A percentile compares a stretch with the other conserved stretches of the same genome.
Evolutionary conservation across 64 coral and sea anemone genomes (phyloP).

Genomic region (Montipora sp.): DNA sequence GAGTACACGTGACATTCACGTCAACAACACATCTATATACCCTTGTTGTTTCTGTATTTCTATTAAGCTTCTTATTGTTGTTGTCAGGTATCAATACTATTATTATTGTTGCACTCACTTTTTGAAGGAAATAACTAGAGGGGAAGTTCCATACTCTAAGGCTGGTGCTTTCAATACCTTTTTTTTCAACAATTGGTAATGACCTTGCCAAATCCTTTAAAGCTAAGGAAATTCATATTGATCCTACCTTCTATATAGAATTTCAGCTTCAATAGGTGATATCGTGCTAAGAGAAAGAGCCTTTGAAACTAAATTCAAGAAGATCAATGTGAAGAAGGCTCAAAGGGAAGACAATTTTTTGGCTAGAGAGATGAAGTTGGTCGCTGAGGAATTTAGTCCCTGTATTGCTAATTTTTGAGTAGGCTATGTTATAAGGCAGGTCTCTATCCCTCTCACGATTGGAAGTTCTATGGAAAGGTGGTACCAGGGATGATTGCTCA

Average conservation of each 20-base stretch:
- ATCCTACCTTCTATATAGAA: too few species aligned
- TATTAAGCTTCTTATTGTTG: too few species aligned
- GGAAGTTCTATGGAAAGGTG: constrained; percentile 29
- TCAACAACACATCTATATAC: too few species aligned
- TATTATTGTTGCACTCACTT: too few species aligned
- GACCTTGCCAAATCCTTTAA: neutral
- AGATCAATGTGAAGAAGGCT: neutral
- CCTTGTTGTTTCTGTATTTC: too few species aligned
- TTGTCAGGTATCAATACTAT: too few species aligned
- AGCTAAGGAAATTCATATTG: neutral
- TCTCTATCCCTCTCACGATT: constrained; percentile 5
- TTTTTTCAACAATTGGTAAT: too few species aligned
- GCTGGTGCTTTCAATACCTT: too few species aligned
- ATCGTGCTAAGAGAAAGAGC: neutral
- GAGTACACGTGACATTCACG: too few species aligned
- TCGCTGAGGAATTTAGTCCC: neutral
- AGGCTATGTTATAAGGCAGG: constrained; percentile 2
- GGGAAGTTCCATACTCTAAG: too few species aligned
- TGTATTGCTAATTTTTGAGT: constrained; percentile 28
- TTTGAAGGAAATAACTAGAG: too few species aligned
- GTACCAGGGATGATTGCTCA: neutral
- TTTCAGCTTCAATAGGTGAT: neutral
- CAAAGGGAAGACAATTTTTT: neutral
- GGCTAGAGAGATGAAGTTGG: constrained; percentile 34
- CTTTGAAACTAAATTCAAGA: neutral